These are phyloP conservation scores for human (Homo sapiens) DNA, from an alignment of 2,113 vertebrate species.

Conservation along the genomic window GRCh38 chr1:245544501-245545000, in stretches of 20 bases:
- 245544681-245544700: not conserved
- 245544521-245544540: not conserved
- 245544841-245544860: fast-evolving
- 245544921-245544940: not conserved
- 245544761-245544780: not conserved
- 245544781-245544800: not conserved
- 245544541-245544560: not conserved
- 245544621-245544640: not conserved
- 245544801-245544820: not conserved
- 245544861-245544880: fast-evolving
- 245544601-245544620: not conserved
- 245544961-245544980: not conserved
- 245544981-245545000: not conserved
- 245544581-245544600: not conserved
- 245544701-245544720: not conserved
- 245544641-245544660: not conserved
- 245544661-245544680: not conserved
- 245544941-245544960: not conserved
- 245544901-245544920: too few relatives aligned
- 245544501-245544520: not conserved
- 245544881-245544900: not conserved
- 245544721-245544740: not conserved
- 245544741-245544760: not conserved
- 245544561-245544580: not conserved
- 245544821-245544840: fast-evolving